Conservation (phyloP, 2,113 vertebrate genomes). For the Calyptomena viridis region DNA sequence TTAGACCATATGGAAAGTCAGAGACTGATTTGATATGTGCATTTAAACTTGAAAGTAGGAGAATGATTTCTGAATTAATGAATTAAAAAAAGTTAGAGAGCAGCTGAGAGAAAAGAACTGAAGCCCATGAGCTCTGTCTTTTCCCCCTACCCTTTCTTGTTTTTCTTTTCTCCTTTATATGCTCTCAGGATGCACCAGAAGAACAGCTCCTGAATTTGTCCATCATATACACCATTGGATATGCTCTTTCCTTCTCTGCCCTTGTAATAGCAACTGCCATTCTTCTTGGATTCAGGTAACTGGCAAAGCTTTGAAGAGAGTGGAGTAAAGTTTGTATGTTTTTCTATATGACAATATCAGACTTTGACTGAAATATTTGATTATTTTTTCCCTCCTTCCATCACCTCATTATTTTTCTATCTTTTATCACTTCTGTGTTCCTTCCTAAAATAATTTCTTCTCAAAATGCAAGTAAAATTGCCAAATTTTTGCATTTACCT, state of each 20-base stretch:
- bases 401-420: background rate
- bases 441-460: background rate
- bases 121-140: background rate
- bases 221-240: conserved; percentile 81
- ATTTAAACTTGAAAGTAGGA: background rate
- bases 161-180: conserved; percentile 8
- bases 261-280: conserved; percentile 78
- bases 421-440: background rate
- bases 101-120: background rate
- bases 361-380: background rate
- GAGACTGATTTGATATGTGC: background rate
- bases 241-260: conserved; percentile 80
- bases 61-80: background rate
- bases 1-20: background rate
- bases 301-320: background rate
- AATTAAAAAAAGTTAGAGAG: background rate
- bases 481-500: background rate
- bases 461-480: background rate
- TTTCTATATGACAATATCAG: background rate
- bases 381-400: background rate
- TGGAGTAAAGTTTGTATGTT: background rate
- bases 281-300: conserved; percentile 83
- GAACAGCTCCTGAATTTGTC: conserved; percentile 76
- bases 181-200: conserved; percentile 68
- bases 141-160: background rate